These are phyloP conservation scores for Diaperis boleti DNA, from an alignment of 2,888 invertebrate species.

Conservation along the genomic window DNA sequence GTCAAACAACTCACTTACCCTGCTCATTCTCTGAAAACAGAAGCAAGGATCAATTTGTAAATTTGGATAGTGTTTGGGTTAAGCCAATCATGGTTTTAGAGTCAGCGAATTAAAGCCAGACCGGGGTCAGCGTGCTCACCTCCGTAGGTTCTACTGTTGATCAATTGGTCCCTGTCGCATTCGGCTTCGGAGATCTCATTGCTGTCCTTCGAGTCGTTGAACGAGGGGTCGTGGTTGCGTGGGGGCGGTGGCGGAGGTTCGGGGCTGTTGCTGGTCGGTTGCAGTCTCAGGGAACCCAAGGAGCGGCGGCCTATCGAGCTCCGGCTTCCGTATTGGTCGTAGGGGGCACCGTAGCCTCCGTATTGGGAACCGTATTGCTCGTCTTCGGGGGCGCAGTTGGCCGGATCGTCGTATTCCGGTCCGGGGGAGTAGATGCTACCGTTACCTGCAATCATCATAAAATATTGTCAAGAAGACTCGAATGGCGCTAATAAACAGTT, in stretches of 20 bases:
- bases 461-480: too few relatives aligned
- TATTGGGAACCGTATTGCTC: conserved; percentile 93
- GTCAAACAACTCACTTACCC: conserved; percentile 65
- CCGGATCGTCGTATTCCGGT: conserved; percentile 94
- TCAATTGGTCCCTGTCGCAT: conserved; percentile 85
- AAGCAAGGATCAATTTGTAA: conserved; percentile 51
- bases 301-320: conserved; percentile 78
- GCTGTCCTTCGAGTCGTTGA: conserved; percentile 94
- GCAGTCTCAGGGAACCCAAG: conserved; percentile 69
- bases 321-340: conserved; percentile 90
- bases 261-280: conserved; percentile 72
- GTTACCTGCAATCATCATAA: conserved; percentile 74
- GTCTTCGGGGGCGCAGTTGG: conserved; percentile 91
- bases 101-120: too few relatives aligned
- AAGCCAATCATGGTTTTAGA: conserved; percentile 22
- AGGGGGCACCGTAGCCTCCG: conserved; percentile 83
- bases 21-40: conserved; percentile 67
- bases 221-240: conserved; percentile 85
- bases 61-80: conserved; percentile 22
- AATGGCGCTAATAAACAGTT: too few relatives aligned
- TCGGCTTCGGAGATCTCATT: conserved; percentile 95
- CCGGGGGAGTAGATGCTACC: conserved; percentile 86
- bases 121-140: conserved; percentile 71
- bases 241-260: conserved; percentile 80
- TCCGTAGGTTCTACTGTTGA: conserved; percentile 85